Evolutionary conservation across 2,797 vertebrate genomes (phyloP).

Genomic region (Neostethus bicornis): DNA sequence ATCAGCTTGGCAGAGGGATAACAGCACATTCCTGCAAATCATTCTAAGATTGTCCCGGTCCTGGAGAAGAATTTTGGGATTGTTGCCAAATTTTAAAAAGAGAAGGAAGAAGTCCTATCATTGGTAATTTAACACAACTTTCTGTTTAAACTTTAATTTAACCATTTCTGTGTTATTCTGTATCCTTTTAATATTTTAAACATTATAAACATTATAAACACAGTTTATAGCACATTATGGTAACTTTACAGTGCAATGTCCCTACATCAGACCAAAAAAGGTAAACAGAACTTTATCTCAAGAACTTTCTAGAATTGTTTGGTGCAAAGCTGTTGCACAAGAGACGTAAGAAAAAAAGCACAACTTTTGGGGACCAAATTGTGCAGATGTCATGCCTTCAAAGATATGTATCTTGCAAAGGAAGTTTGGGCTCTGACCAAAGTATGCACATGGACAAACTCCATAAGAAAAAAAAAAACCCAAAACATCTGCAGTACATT

Average conservation of each 20-base stretch:
- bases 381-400: neutral
- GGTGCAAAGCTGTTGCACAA: too few relatives aligned
- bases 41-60: constrained; percentile 55
- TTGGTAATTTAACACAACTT: constrained; percentile 12
- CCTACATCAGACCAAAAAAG: neutral
- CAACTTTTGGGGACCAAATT: too few relatives aligned
- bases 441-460: too few relatives aligned
- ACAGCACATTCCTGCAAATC: constrained; percentile 70
- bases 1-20: constrained; percentile 67
- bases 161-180: neutral
- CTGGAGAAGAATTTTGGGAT: constrained; percentile 67
- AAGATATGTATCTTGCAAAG: neutral
- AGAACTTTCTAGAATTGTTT: neutral
- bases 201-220: too few relatives aligned
- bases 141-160: constrained; percentile 9
- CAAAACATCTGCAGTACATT: too few relatives aligned
- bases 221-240: neutral
- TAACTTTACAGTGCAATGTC: neutral
- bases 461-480: too few relatives aligned
- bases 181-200: constrained; percentile 1
- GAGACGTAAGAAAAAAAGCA: too few relatives aligned
- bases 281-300: neutral
- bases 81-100: constrained; percentile 42
- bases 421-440: too few relatives aligned
- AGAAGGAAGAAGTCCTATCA: constrained; percentile 24